Percentiles rank a stretch among this genome's conserved stretches.
Evolutionary conservation across 2,797 vertebrate genomes (phyloP).

Genomic region (Bryconaethiops microstoma): DNA sequence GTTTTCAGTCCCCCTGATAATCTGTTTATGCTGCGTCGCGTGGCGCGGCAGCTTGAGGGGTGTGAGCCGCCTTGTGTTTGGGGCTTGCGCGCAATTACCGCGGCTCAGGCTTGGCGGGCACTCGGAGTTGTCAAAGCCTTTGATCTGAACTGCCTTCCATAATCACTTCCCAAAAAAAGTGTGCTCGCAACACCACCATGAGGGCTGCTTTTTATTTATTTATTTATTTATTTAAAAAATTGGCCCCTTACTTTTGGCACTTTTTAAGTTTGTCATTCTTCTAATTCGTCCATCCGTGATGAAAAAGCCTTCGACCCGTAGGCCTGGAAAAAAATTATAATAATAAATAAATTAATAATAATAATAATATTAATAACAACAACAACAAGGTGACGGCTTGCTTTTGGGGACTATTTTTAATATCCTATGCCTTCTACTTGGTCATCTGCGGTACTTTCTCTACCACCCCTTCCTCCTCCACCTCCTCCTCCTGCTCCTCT

Average conservation of each 20-base stretch:
- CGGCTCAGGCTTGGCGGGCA: slow-evolving; percentile 71
- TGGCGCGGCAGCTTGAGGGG: slow-evolving; percentile 67
- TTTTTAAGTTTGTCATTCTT: slow-evolving; percentile 43
- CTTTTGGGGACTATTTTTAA: slow-evolving; percentile 62
- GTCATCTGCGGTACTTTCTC: slow-evolving; percentile 38
- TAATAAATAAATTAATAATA: no score
- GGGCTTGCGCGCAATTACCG: slow-evolving; percentile 74
- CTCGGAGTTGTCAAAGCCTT: slow-evolving; percentile 80
- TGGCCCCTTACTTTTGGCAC: slow-evolving; percentile 50
- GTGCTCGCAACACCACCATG: slow-evolving; percentile 67
- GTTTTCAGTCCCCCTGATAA: slow-evolving; percentile 68
- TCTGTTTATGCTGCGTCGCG: slow-evolving; percentile 80
- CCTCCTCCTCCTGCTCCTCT: not conserved
- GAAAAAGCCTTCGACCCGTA: slow-evolving; percentile 26
- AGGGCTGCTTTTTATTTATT: slow-evolving; percentile 64
- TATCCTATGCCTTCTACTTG: slow-evolving; percentile 58
- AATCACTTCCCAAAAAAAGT: slow-evolving; percentile 76
- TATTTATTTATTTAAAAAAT: slow-evolving; percentile 31
- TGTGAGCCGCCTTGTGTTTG: slow-evolving; percentile 66
- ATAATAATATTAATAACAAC: slow-evolving; percentile 40
- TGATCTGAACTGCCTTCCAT: slow-evolving; percentile 78
- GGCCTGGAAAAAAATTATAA: slow-evolving; percentile 20
- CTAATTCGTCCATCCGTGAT: slow-evolving; percentile 26
- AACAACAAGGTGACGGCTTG: slow-evolving; percentile 25
- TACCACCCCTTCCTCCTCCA: slow-evolving; percentile 1